Conservation (phyloP, 2,797 vertebrate species). For the Macrochelys suwanniensis region DNA sequence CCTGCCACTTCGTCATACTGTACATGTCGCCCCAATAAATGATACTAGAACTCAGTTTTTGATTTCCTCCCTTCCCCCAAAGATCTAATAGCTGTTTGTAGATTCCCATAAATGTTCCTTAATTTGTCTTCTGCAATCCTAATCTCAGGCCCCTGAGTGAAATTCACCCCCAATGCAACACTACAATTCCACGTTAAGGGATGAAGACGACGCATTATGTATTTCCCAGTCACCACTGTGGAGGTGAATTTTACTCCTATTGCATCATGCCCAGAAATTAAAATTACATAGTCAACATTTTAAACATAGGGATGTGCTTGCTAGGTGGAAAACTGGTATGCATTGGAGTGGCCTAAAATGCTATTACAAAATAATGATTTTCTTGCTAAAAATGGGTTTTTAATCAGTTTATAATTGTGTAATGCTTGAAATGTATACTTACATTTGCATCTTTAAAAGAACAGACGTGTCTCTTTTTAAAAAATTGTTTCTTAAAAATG, state of each 20-base stretch:
- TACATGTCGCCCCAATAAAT: neutral
- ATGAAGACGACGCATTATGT: conserved; percentile 60
- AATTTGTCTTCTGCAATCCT: conserved; percentile 59
- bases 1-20: neutral
- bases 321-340: conserved; percentile 13
- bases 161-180: conserved; percentile 35
- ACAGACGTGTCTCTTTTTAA: neutral
- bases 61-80: conserved; percentile 34
- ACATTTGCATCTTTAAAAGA: conserved; percentile 3
- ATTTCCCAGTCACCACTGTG: conserved; percentile 47
- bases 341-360: neutral
- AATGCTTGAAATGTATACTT: neutral
- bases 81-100: conserved; percentile 29
- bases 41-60: conserved; percentile 10
- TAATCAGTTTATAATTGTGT: neutral
- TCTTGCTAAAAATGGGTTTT: conserved; percentile 3
- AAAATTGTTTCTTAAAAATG: neutral
- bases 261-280: conserved; percentile 57
- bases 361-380: neutral
- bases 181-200: conserved; percentile 42
- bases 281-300: conserved; percentile 57
- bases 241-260: conserved; percentile 46
- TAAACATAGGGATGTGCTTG: conserved; percentile 34
- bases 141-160: neutral
- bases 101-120: conserved; percentile 43